Base-by-base conservation (phyloP, 2,888 invertebrate species). In the Spicauda simplicius region DNA sequence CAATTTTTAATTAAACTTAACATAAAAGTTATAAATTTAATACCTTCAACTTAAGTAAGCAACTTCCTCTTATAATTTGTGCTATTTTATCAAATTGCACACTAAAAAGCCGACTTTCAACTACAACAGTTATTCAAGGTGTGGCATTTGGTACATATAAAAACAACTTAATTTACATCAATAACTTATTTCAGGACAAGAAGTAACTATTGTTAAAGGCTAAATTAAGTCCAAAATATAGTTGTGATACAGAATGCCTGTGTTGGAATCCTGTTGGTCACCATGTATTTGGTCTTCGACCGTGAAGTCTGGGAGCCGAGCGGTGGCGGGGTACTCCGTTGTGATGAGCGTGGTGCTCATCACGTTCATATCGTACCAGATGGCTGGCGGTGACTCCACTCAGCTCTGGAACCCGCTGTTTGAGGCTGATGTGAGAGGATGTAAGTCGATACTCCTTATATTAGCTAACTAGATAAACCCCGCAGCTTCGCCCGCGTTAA, bases 401-500 rank as follows among this genome's bases (percentile, higher is more conserved):
- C 97, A 98, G 83, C 90, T 98, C 4, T 98, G 97, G 92, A 97
- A 97, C 79, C 98, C 98, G 0, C 91, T 97, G 41, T 98, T 98
- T 87, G 98, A 98, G 89, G 95, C 97, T 37, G 97, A 98, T 88
- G 95, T 97, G 8, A 94, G 96, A 80, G 88, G 90, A 73, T 96
- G 96, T 97, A 88, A 94, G 96, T 95, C 73, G 69, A 16, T 52
- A 48, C 10, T 64, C 3, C 33, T 57, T 53, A 0, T 52, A n/a
- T n/a, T n/a, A n/a, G n/a, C n/a, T n/a, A n/a, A n/a, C n/a, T n/a
- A n/a, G n/a, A n/a, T n/a, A n/a, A n/a, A n/a, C n/a, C n/a, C n/a
- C n/a, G n/a, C n/a, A n/a, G n/a, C n/a, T n/a, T n/a, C n/a, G n/a
- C n/a, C n/a, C n/a, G n/a, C n/a, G n/a, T n/a, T n/a, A n/a, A n/a